A percentile compares a stretch with the other conserved stretches of the same genome.
Evolutionary conservation across 1,140 invertebrate species (phyloP).

Genomic region (Aphidius gifuensis): DNA sequence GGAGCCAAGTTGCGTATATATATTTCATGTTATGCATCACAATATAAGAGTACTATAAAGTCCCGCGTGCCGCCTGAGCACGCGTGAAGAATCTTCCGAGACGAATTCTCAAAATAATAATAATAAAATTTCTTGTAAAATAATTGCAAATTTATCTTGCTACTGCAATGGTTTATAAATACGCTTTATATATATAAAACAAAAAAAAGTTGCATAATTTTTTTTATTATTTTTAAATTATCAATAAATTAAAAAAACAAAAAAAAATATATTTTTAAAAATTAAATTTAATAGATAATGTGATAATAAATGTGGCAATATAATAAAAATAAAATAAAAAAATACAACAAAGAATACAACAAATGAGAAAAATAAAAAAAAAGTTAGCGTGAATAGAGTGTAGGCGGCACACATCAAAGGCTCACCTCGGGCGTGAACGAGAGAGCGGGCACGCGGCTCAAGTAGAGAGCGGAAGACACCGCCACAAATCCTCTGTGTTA

Average conservation of each 20-base stretch:
- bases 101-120: constrained; percentile 17
- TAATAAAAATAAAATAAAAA: constrained; percentile 2
- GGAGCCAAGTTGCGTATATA: neutral
- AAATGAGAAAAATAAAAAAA: constrained; percentile 24
- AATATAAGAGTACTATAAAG: neutral
- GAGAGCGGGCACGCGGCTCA: constrained; percentile 51
- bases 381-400: constrained; percentile 49
- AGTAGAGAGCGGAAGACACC: constrained; percentile 52
- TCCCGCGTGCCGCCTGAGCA: constrained; percentile 16
- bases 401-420: constrained; percentile 53
- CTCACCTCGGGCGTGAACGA: constrained; percentile 53
- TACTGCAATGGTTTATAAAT: neutral
- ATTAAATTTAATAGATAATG: neutral
- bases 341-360: constrained; percentile 14
- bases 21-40: constrained; percentile 2
- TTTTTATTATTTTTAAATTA: neutral
- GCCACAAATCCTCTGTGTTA: constrained; percentile 42
- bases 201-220: neutral
- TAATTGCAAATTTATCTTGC: constrained; percentile 15
- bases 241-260: neutral
- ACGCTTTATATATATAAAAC: neutral
- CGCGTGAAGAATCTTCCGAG: constrained; percentile 20
- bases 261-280: neutral
- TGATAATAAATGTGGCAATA: neutral
- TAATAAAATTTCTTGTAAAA: constrained; percentile 1